Evolutionary conservation across 2,888 invertebrate species (phyloP).

Genomic region (Nematopogon swammerdamellus): DNA sequence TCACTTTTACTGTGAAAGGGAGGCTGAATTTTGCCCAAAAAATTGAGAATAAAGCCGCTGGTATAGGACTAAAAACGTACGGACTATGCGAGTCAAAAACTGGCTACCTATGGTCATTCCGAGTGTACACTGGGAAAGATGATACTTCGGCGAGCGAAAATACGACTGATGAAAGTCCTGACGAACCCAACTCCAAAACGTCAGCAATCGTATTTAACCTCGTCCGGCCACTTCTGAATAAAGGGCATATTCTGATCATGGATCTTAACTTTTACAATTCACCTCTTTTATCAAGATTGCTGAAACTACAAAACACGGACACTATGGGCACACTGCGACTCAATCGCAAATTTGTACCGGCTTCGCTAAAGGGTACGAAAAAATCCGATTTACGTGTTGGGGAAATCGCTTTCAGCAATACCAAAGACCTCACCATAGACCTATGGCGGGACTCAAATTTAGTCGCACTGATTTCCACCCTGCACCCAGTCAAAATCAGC

Average conservation of each 20-base stretch:
- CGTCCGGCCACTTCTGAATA: neutral
- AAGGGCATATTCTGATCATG: neutral
- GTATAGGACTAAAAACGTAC: neutral
- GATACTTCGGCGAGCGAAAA: neutral
- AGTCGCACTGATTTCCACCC: slow-evolving; percentile 1
- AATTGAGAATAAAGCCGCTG: neutral
- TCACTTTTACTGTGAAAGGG: neutral
- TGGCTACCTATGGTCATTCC: neutral
- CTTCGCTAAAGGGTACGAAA: neutral
- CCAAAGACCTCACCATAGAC: neutral
- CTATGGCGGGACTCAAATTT: slow-evolving; percentile 1
- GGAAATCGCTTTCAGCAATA: neutral
- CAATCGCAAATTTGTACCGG: neutral
- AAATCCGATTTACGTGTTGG: neutral
- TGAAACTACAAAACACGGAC: neutral
- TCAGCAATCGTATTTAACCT: neutral
- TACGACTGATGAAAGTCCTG: too few species aligned
- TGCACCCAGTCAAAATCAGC: neutral
- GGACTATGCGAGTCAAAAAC: neutral
- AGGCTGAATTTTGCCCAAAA: neutral
- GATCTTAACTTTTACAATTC: neutral
- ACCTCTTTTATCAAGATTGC: neutral
- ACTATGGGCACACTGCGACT: neutral
- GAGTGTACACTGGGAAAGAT: neutral
- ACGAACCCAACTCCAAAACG: neutral